Percentiles rank a stretch among this genome's conserved stretches.
phyloP scores from a whole-genome alignment of 2,797 vertebrate species.

The Microctenopoma lineatum region DNA sequence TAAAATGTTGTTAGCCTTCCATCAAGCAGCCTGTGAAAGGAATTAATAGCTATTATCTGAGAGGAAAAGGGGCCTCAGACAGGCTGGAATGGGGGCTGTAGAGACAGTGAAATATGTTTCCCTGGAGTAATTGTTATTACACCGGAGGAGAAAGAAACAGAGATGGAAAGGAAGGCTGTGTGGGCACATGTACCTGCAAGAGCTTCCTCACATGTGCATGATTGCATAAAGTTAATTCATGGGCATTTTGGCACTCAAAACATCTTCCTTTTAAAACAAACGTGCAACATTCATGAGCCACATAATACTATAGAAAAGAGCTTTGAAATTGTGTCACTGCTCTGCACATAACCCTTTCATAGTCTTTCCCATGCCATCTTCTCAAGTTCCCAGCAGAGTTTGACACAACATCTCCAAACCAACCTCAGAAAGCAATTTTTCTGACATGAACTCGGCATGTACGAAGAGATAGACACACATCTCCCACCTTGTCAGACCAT shows the following conservation, averaged over 20 bases:
- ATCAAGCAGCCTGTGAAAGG: slow-evolving; percentile 82
- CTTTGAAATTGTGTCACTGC: slow-evolving; percentile 9
- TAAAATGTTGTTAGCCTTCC: slow-evolving; percentile 86
- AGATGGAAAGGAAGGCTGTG: slow-evolving; percentile 21
- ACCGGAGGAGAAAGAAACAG: slow-evolving; percentile 27
- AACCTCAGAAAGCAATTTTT: slow-evolving; percentile 60
- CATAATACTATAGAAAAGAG: neutral
- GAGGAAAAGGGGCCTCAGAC: slow-evolving; percentile 66
- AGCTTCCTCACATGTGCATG: neutral
- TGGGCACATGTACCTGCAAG: slow-evolving; percentile 8
- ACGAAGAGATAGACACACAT: slow-evolving; percentile 61
- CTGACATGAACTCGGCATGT: slow-evolving; percentile 59
- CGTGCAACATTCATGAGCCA: slow-evolving; percentile 2
- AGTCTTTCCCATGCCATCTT: slow-evolving; percentile 14
- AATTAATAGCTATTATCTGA: slow-evolving; percentile 85
- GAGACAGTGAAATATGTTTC: slow-evolving; percentile 78
- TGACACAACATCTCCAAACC: slow-evolving; percentile 61
- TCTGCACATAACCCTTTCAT: slow-evolving; percentile 5
- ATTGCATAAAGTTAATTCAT: slow-evolving; percentile 6
- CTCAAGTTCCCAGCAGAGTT: slow-evolving; percentile 39
- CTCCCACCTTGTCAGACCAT: slow-evolving; percentile 61
- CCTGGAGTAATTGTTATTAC: slow-evolving; percentile 75
- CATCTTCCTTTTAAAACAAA: slow-evolving; percentile 18
- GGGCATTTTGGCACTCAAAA: slow-evolving; percentile 9
- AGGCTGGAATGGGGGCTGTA: slow-evolving; percentile 66